Base-by-base conservation (phyloP, 2,797 vertebrate genomes). In the Chaunax sp. region DNA sequence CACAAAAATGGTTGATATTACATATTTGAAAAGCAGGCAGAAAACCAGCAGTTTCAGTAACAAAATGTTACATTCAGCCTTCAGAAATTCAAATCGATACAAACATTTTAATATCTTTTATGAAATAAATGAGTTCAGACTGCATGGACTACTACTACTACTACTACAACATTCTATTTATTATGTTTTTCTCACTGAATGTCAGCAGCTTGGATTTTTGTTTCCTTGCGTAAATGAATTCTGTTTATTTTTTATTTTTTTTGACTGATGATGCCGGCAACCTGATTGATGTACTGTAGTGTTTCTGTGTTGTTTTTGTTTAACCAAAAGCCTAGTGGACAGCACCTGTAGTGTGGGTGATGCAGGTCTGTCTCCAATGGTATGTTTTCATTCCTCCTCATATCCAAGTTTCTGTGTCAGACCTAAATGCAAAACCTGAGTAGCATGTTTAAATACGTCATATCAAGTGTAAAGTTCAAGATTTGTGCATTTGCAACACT, bases 301-400 rank as follows among this genome's bases (percentile, higher is more conserved):
- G 77, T 77, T 78, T 52, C 63, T 2, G 41, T 81, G 66, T 89
- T 86, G 8, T 78, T 45, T 57, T 67, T 85, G 76, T 79, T 80
- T 78, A 75, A 63, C 74, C 78, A 38, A 37, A 82, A 73, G 66
- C 69, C 19, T 9, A 1, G 7, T 14, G 52, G 56, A 50, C n/a
- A 44, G 66, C 49, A 44, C n/a, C 25, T n/a, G 4, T 20, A 35
- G 26, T 82, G 70, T 6, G 68, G 51, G 79, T 10, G 35, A 67
- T 83, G 75, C 50, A 44, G 84, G 76, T 65, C 35, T 50, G 50
- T 64, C 62, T 74, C 37, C 22, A 10, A 1, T 14, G 33, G 33
- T 64, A 22, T 40, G 33, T 63, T 40, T 73, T 30, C 28, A 30
- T 30, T 30, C 28, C 9, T n/a, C n/a, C n/a, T n/a, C n/a, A n/a